These are phyloP conservation scores for Scrobipalpa costella DNA, from an alignment of 2,888 invertebrate genomes.

Conservation along the genomic window DNA sequence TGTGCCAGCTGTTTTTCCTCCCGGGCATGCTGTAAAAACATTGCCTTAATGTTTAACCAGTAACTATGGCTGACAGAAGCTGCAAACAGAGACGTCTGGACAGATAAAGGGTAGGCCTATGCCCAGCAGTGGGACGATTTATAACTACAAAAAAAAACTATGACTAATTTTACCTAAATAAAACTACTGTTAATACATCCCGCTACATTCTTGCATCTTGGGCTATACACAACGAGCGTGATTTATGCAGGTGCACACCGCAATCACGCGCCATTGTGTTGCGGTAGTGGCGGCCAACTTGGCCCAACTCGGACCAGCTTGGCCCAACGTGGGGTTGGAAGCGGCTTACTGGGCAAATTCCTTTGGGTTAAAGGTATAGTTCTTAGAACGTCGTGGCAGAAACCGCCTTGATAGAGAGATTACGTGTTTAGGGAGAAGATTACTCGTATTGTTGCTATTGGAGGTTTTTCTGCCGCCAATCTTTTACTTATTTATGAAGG, in stretches of 20 bases:
- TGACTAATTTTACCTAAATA: background rate
- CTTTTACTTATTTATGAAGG: too few species aligned
- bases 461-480: background rate
- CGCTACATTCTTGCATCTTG: slow-evolving; percentile 34
- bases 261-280: slow-evolving; percentile 70
- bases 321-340: slow-evolving; percentile 30
- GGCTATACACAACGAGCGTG: slow-evolving; percentile 47
- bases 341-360: slow-evolving; percentile 17
- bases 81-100: too few species aligned
- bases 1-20: too few species aligned
- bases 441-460: background rate
- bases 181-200: background rate
- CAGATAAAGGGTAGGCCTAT: too few species aligned
- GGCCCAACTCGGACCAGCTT: background rate
- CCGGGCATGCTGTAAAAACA: too few species aligned
- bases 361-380: background rate
- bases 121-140: too few species aligned
- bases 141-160: too few species aligned
- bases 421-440: background rate
- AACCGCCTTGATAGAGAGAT: background rate
- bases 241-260: slow-evolving; percentile 71
- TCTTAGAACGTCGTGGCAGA: background rate
- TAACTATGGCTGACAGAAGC: too few species aligned
- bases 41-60: too few species aligned
- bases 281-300: slow-evolving; percentile 37